Conservation (phyloP, 2,797 vertebrate genomes). For the Thripadectes ignobilis region DNA sequence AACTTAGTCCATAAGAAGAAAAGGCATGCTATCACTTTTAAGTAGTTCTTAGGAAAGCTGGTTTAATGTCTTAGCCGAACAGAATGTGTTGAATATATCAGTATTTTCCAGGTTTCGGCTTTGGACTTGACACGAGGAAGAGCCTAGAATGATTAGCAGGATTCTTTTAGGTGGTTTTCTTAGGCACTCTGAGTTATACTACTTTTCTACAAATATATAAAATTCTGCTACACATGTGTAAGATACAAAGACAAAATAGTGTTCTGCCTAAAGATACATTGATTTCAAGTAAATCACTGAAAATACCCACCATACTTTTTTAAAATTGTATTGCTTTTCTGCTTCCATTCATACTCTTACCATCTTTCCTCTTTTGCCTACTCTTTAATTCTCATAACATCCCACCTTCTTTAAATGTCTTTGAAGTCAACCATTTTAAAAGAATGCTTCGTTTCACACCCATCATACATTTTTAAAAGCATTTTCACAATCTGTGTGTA, state of each 20-base stretch:
- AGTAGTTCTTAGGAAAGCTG: not conserved
- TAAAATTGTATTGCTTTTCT: not conserved
- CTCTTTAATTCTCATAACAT: not conserved
- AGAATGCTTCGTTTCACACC: not conserved
- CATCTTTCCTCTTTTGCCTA: not conserved
- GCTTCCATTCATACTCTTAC: not conserved
- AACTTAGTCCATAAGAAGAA: not conserved
- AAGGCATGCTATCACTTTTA: not conserved
- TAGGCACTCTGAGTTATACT: not conserved
- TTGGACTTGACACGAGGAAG: not conserved
- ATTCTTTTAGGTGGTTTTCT: not conserved
- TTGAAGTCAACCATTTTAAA: not conserved
- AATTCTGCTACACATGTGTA: not conserved
- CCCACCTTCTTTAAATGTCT: not conserved
- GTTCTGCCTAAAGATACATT: not conserved
- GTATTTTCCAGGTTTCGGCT: not conserved
- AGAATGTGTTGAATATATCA: not conserved
- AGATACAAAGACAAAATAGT: not conserved
- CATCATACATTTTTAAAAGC: not conserved
- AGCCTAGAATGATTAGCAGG: not conserved
- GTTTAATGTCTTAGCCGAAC: not conserved
- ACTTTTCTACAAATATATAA: not conserved
- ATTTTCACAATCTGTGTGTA: not conserved
- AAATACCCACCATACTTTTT: not conserved
- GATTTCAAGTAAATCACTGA: not conserved